Conservation (phyloP, 2,113 vertebrate genomes). For the Micronisus gabar region DNA sequence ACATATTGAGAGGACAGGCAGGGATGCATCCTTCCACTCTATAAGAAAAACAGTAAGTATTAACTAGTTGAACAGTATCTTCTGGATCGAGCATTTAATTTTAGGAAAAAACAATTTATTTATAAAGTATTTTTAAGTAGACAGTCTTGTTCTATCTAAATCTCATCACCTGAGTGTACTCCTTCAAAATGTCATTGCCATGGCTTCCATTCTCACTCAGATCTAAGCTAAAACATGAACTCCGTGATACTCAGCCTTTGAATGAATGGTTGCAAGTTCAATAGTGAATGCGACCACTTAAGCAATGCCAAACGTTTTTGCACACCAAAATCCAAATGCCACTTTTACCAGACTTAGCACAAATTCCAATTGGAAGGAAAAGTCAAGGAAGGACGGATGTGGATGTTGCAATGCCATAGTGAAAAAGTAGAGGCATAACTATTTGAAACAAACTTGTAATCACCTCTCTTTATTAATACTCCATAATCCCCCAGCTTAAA, state of each 20-base stretch:
- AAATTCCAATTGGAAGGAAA: neutral
- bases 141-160: neutral
- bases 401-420: neutral
- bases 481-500: neutral
- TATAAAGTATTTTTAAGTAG: neutral
- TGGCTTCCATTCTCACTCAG: neutral
- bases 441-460: neutral
- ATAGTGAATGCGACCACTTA: neutral
- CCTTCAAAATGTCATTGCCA: neutral
- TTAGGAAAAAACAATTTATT: neutral
- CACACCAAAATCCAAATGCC: neutral
- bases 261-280: neutral
- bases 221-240: neutral
- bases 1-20: constrained; percentile 82
- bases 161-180: neutral
- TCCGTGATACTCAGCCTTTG: neutral
- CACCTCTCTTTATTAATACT: neutral
- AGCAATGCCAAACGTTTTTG: neutral
- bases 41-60: constrained; percentile 26
- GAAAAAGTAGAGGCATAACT: neutral
- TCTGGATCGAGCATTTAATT: neutral
- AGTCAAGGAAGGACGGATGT: neutral
- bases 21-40: constrained; percentile 95
- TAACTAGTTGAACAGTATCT: neutral
- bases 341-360: neutral